A percentile compares a stretch with the other conserved stretches of the same genome.
Conservation (phyloP, 1,140 invertebrate species). For the Drosophila pseudoananassae region DNA sequence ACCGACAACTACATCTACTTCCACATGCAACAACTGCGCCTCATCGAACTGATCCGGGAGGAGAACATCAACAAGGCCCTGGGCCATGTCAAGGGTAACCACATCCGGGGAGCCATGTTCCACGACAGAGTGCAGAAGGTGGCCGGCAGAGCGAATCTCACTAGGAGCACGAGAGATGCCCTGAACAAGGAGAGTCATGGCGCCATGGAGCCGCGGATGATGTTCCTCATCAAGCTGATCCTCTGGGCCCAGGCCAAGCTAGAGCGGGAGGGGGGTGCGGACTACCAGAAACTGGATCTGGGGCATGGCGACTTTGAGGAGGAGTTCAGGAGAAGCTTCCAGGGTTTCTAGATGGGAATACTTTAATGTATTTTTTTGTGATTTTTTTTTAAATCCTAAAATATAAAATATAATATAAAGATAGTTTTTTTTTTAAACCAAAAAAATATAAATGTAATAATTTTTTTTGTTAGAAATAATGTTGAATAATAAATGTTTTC, state of each 20-base stretch:
- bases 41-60: conserved; percentile 55
- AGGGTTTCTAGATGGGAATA: too few relatives aligned
- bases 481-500: conserved; percentile 62
- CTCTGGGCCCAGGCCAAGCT: conserved; percentile 59
- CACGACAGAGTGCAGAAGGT: too few relatives aligned
- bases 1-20: conserved; percentile 69
- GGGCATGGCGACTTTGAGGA: conserved; percentile 52
- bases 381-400: not conserved
- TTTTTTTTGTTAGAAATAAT: conserved; percentile 52
- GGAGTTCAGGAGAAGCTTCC: conserved; percentile 46
- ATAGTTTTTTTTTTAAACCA: conserved; percentile 46
- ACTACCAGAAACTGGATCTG: conserved; percentile 37
- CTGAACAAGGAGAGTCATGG: conserved; percentile 15
- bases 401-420: not conserved
- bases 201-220: conserved; percentile 51
- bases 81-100: conserved; percentile 17
- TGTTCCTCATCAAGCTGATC: conserved; percentile 69
- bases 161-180: not conserved
- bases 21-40: conserved; percentile 67
- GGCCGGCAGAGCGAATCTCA: too few relatives aligned
- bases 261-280: conserved; percentile 36
- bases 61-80: conserved; percentile 25
- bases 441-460: conserved; percentile 29
- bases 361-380: too few relatives aligned
- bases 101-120: too few relatives aligned